These are phyloP conservation scores for Cantharis lateralis DNA, from an alignment of 2,888 invertebrate genomes.

Conservation along the genomic window DNA sequence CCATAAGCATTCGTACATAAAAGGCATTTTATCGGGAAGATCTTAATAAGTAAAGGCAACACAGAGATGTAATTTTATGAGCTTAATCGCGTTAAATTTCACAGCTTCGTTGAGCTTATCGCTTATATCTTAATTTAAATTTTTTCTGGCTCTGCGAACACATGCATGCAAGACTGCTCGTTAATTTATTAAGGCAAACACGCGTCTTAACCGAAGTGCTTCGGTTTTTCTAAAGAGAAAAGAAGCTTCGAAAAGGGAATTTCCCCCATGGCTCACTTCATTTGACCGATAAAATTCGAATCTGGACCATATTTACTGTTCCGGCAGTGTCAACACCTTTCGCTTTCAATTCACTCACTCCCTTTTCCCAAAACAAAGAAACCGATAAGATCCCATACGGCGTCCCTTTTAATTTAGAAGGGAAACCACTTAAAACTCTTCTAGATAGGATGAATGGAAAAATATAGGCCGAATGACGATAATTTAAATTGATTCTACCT, in stretches of 20 bases:
- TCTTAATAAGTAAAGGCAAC: conserved; percentile 19
- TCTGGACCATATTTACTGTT: not conserved
- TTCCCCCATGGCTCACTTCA: not conserved
- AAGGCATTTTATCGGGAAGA: conserved; percentile 7
- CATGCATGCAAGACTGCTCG: not conserved
- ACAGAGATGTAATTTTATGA: conserved; percentile 13
- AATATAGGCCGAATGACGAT: not conserved
- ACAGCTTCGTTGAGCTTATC: conserved; percentile 11
- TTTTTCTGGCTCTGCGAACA: not conserved
- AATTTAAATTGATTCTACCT: not conserved
- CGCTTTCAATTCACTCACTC: not conserved
- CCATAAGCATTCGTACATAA: not conserved
- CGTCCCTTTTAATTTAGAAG: not conserved
- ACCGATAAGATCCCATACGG: not conserved
- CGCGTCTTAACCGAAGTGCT: not conserved
- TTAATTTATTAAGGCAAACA: not conserved
- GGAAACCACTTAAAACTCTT: not conserved
- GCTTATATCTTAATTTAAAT: conserved; percentile 2
- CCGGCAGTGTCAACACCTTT: not conserved
- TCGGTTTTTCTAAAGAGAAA: not conserved
- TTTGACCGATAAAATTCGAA: not conserved
- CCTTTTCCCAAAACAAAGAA: not conserved
- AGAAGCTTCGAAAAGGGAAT: not conserved
- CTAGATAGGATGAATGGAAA: not conserved
- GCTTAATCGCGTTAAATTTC: conserved; percentile 21